Percentiles rank a stretch among this genome's conserved stretches.
phyloP scores from a whole-genome alignment of 2,888 invertebrate species.

The Parnassius apollo region DNA sequence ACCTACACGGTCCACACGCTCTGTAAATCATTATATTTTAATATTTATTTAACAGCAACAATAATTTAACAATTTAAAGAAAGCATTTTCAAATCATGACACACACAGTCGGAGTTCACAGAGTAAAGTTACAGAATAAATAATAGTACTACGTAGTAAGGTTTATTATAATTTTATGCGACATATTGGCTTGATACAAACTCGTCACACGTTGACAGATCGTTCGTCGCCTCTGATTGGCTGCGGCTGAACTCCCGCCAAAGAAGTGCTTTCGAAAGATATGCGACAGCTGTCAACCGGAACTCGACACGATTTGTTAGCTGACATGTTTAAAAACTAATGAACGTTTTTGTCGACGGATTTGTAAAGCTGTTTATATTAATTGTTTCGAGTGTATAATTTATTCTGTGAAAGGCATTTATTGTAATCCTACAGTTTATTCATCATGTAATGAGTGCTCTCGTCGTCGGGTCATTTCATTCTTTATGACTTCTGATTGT shows the following conservation, averaged over 20 bases:
- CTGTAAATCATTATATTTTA: too few species aligned
- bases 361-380: constrained; percentile 19
- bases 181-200: neutral
- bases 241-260: constrained; percentile 52
- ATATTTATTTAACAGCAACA: too few species aligned
- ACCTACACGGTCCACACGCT: too few species aligned
- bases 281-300: constrained; percentile 69
- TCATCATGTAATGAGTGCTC: too few species aligned
- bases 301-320: constrained; percentile 56
- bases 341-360: constrained; percentile 29
- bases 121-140: too few species aligned
- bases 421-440: neutral
- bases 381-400: constrained; percentile 16
- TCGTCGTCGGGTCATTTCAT: too few species aligned
- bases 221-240: constrained; percentile 71
- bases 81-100: too few species aligned
- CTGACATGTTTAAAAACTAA: constrained; percentile 59
- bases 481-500: too few species aligned
- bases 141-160: too few species aligned
- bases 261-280: constrained; percentile 50
- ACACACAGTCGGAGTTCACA: too few species aligned
- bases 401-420: constrained; percentile 3
- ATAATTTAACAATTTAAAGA: too few species aligned
- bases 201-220: constrained; percentile 47
- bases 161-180: neutral